phyloP scores from a whole-genome alignment of 2,797 vertebrate species.

The Natrix natrix region DNA sequence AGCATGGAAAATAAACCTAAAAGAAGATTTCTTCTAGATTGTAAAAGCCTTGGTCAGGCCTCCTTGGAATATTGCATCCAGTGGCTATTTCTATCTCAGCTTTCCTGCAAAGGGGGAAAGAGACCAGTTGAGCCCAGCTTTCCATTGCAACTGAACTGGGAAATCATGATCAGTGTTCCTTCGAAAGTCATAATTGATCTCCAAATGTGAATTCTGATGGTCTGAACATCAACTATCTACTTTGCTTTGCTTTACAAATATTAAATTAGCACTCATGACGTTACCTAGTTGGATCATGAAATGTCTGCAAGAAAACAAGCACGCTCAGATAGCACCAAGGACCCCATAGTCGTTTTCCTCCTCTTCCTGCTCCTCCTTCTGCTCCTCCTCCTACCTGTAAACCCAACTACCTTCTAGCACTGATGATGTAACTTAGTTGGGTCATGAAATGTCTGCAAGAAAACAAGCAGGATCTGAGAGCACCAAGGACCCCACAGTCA shows the following conservation, averaged over 20 bases:
- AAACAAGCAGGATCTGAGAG: too few species aligned
- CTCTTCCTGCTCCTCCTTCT: too few species aligned
- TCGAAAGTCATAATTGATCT: background rate
- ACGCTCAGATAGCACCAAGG: background rate
- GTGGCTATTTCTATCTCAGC: background rate
- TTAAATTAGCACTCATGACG: too few species aligned
- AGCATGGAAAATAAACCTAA: background rate
- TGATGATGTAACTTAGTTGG: background rate
- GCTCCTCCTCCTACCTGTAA: too few species aligned
- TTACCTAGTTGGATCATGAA: background rate
- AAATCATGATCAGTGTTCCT: background rate
- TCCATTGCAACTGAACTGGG: background rate
- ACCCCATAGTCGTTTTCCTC: too few species aligned
- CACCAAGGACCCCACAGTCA: too few species aligned
- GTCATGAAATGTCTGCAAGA: too few species aligned
- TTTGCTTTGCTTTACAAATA: conserved; percentile 7
- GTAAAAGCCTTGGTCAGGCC: background rate
- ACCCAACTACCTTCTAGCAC: too few species aligned
- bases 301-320: too few species aligned
- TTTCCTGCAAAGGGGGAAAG: background rate
- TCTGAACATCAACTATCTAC: background rate
- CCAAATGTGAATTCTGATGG: background rate
- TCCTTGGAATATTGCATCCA: background rate
- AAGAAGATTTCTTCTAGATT: background rate
- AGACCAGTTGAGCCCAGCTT: background rate